A percentile compares a stretch with the other conserved stretches of the same genome.
These are phyloP conservation scores for Drosophila emarginata DNA, from an alignment of 2,888 invertebrate species.

Conservation along the genomic window DNA sequence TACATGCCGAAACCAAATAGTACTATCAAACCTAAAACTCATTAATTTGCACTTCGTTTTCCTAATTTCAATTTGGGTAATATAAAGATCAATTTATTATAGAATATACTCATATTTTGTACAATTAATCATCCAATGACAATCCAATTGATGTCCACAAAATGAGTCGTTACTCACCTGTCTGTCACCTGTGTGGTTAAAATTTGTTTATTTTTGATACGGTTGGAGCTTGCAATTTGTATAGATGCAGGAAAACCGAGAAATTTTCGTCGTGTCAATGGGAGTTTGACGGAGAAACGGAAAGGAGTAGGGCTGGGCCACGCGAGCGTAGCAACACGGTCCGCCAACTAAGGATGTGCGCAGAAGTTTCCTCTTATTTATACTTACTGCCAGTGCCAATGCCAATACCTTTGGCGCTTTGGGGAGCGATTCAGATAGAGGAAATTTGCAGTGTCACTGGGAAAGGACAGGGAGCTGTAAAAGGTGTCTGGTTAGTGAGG, in stretches of 20 bases:
- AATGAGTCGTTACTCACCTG: neutral
- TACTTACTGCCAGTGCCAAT: slow-evolving; percentile 43
- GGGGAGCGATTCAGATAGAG: neutral
- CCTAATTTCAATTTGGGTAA: no score
- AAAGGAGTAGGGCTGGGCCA: slow-evolving; percentile 35
- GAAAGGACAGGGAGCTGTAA: slow-evolving; percentile 9
- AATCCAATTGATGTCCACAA: neutral
- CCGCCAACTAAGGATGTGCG: slow-evolving; percentile 74
- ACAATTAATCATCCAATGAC: neutral
- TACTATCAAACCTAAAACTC: no score
- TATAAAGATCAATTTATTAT: no score
- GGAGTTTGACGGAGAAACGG: slow-evolving; percentile 5
- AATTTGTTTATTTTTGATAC: neutral
- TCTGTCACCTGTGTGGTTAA: neutral
- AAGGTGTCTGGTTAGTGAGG: slow-evolving; percentile 22
- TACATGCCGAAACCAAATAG: no score
- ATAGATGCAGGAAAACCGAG: slow-evolving; percentile 7
- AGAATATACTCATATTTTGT: neutral
- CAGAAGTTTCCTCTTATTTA: slow-evolving; percentile 69
- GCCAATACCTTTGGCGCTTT: neutral
- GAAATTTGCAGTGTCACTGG: slow-evolving; percentile 4
- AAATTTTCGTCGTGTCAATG: slow-evolving; percentile 26
- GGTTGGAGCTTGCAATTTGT: neutral
- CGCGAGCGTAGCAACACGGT: slow-evolving; percentile 54
- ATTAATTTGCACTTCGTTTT: no score